phyloP scores from a whole-genome alignment of 2,888 invertebrate species.

The Cephus nigrinus region DNA sequence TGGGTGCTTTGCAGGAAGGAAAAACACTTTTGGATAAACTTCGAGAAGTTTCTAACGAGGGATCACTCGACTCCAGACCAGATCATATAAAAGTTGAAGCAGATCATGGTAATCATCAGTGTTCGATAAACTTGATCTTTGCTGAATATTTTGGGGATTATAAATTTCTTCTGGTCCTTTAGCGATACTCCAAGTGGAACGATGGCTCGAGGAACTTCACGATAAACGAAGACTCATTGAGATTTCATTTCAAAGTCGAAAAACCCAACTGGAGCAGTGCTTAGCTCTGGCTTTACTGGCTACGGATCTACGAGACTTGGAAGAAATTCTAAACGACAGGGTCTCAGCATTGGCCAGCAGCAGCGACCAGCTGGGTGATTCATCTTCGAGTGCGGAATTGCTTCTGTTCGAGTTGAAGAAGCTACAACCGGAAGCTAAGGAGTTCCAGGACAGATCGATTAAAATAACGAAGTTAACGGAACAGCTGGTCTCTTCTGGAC shows the following conservation, averaged over 20 bases:
- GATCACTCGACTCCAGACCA: conserved; percentile 80
- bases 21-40: conserved; percentile 80
- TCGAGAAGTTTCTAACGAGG: conserved; percentile 76
- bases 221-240: conserved; percentile 80
- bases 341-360: conserved; percentile 69
- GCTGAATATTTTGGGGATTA: neutral
- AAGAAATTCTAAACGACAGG: conserved; percentile 71
- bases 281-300: conserved; percentile 79
- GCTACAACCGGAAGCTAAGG: conserved; percentile 77
- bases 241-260: conserved; percentile 75
- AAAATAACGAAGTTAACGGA: conserved; percentile 84
- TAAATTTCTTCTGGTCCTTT: conserved; percentile 38
- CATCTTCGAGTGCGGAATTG: conserved; percentile 75
- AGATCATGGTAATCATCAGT: conserved; percentile 50
- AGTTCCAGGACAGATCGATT: conserved; percentile 79
- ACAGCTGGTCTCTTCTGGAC: conserved; percentile 77
- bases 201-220: conserved; percentile 81
- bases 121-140: neutral
- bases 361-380: conserved; percentile 78
- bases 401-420: conserved; percentile 77
- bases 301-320: conserved; percentile 76
- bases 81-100: conserved; percentile 71
- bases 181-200: conserved; percentile 79
- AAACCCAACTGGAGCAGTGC: conserved; percentile 82
- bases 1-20: conserved; percentile 84